Evolutionary conservation across 2,113 vertebrate species (phyloP).

Genomic region (Furnarius figulus): DNA sequence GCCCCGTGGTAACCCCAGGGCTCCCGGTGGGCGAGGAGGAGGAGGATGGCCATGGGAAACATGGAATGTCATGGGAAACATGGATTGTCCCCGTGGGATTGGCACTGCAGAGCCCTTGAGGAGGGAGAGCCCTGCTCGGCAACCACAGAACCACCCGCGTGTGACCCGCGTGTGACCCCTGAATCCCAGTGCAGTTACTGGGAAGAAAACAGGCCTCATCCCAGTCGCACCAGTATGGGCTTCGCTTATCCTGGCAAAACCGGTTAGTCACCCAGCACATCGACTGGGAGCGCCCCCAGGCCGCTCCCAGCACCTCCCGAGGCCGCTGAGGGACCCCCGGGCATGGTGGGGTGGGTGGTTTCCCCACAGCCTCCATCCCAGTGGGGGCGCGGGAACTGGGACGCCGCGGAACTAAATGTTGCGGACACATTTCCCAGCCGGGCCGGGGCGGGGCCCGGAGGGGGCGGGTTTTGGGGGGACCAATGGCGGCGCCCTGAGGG

Average conservation of each 20-base stretch:
- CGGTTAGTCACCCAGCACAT: not conserved
- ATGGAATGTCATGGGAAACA: not conserved
- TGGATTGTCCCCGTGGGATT: not conserved
- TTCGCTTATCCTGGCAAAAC: not conserved
- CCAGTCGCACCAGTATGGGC: too few relatives aligned
- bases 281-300: not conserved
- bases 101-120: not conserved
- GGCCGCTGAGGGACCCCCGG: not conserved
- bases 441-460: fast-evolving
- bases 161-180: not conserved
- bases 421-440: not conserved
- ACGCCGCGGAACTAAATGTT: not conserved
- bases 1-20: not conserved
- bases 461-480: not conserved
- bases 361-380: too few relatives aligned
- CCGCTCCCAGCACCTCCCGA: not conserved
- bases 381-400: not conserved
- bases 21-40: too few relatives aligned
- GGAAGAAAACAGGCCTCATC: not conserved
- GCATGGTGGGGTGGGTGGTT: too few relatives aligned
- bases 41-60: not conserved
- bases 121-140: not conserved
- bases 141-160: not conserved
- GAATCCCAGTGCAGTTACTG: not conserved
- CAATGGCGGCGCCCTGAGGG: not conserved